Base-by-base conservation (phyloP, 2,888 invertebrate species). In the Tipula helvola region DNA sequence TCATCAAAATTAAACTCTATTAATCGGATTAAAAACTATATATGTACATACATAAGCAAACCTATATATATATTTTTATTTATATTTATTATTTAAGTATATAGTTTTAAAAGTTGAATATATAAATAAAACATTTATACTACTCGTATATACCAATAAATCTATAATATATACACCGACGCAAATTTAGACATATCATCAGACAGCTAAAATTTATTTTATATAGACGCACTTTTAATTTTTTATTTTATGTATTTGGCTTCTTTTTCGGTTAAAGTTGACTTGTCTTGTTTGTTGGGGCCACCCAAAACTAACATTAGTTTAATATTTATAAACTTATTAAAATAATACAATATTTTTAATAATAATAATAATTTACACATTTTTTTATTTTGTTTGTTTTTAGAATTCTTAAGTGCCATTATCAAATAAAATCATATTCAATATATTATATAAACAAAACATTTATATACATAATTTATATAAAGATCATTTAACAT, bases 321-420 rank as follows among this genome's bases (percentile, higher is more conserved):
- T 28, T 71, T 44, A 42, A 42, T 42, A 44, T 44, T 5, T 10
- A 44, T 8, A 44, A 12, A 44, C 10, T 10, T 44, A 44, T 10
- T 39, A 39, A 39, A 39, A 39, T 39, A 39, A 39, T 39, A 39
- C 39, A 39, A 44, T 57, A 5, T 52, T 52, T 57, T 57, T 57
- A 28, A 28, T 16, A n/a, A 16, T 71, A 71, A 71, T 71, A 71
- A 71, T 71, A 71, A 57, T 57, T 71, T 39, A 39, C 39, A 39
- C 28, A 10, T 71, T 71, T 71, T 71, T 71, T 71, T 71, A 71
- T 71, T 71, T 71, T 71, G 10, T 71, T 71, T 71, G 18, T 71
- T 71, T 71, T 71, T 71, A 71, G 71, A 71, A 71, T 71, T 71
- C 71, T 71, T 71, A 71, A 71, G 71, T 71, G 71, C 71, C 71